Base-by-base conservation (phyloP, 2,113 vertebrate species). In the Platichthys stellatus region DNA sequence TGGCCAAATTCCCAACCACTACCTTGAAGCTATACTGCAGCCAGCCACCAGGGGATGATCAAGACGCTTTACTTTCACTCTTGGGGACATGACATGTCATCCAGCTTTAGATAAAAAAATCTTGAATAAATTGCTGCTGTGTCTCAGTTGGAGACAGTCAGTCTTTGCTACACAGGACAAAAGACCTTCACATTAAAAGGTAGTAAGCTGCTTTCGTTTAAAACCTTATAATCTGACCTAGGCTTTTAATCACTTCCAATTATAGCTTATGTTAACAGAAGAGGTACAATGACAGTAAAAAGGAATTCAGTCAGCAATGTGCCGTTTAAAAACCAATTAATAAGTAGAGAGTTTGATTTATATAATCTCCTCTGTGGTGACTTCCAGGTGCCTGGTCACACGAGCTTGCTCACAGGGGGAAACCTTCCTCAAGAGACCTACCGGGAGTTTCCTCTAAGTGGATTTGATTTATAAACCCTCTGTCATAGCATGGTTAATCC, bases 131-230 rank as follows among this genome's bases (percentile, higher is more conserved):
- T 3, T 49, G 17, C 13, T 17, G 45, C 45, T 49, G 14, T 49
- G 45, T 49, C 45, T 49, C 14, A 5, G 45, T 47, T 5, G 13
- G 45, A 47, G 45, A 47, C 45, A 47, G 12, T 11, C 47, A 5
- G 8, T 7, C 31, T 31, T 31, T 31, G 31, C 31, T 31, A 7
- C 6, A 31, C 17, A 51, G 47, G 47, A 51, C 47, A 75, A 80
- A 81, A 82, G 73, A 59, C 49, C 62, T 40, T 51, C 80, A 56
- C 24, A 59, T 82, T 62, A 74, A 70, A 76, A 38, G 26, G 54
- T 26, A 81, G 40, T 94, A 94, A 94, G 86, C 91, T n/a, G 86
- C 89, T 94, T 92, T 87, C 66, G 82, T 85, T 84, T 89, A 81
- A 93, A 85, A 81, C 72, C 88, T 63, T 61, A 23, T 90, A 93